Evolutionary conservation across 2,888 invertebrate genomes (phyloP), one percentile per base, ranked within the genome.

Genomic region (Cosmia trapezina): DNA sequence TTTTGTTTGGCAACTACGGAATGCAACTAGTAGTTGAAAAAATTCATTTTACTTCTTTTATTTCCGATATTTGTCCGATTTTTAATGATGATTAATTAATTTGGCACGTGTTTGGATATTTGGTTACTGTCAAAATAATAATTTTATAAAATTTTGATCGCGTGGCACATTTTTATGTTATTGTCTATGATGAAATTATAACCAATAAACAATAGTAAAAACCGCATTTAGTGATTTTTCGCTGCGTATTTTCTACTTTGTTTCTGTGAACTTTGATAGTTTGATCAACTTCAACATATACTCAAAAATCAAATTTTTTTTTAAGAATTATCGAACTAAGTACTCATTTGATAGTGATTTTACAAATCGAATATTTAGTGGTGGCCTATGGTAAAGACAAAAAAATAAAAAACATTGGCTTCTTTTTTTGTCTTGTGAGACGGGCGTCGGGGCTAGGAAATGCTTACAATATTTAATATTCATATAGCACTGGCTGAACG

Each of bases 111-210:
- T 89, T 87, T 87, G 83, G 78, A 80, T 87, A 89, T 86, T 89
- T 88, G 81, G 79, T 83, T 85, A 85, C 87, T 92, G 92, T 91
- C 93, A 92, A 91, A 89, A 87, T 87, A 87, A 76, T 89, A 89
- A 84, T 89, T 90, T 92, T 86, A 81, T 82, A 78, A 88, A 87
- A 89, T 92, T 90, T 90, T 89, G 92, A 89, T 91, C 86, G 93
- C 93, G 93, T 93, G 93, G 93, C 93, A 93, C 85, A 87, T 87
- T 88, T 89, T 89, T 86, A 84, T 87, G 71, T 78, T 70, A 75
- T 90, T 89, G 91, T 91, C 91, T 92, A 91, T 92, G 92, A 64
- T 60, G 19, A 54, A 69, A 60, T 22, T 47, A 8, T 68, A 61
- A 47, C 60, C 60, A 70, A 63, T 61, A 70, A 72, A 14, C 49